phyloP scores from a whole-genome alignment of 1,140 invertebrate genomes.

The Bombus affinis region DNA sequence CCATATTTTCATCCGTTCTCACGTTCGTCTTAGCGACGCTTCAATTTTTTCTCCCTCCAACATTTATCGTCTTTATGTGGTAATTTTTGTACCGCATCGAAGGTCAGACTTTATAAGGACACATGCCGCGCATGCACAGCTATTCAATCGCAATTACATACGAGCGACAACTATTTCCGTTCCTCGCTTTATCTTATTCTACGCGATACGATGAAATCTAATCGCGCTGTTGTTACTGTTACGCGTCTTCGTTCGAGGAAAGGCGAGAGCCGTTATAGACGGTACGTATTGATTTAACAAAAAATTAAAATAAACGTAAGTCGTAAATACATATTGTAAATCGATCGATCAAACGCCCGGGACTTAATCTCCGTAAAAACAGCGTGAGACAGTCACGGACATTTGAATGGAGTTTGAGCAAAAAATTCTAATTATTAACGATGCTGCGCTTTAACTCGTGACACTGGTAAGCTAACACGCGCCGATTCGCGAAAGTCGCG shows the following conservation, averaged over 20 bases:
- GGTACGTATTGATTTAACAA: not conserved
- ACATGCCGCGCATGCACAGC: not conserved
- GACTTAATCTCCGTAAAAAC: not conserved
- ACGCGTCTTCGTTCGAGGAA: not conserved
- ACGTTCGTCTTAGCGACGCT: not conserved
- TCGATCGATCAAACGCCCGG: not conserved
- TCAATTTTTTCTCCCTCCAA: not conserved
- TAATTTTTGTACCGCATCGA: not conserved
- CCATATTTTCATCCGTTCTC: not conserved
- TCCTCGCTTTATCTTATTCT: not conserved
- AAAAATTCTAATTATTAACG: not conserved
- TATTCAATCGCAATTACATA: not conserved
- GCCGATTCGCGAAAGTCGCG: constrained; percentile 3
- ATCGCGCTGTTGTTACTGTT: not conserved
- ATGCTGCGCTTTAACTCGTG: not conserved
- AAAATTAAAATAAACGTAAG: not conserved
- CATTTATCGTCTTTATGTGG: not conserved
- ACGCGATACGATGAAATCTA: not conserved
- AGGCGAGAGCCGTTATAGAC: not conserved
- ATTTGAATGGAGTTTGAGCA: not conserved
- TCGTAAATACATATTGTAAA: no score
- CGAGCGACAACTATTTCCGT: not conserved
- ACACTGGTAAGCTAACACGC: not conserved
- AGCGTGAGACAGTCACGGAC: not conserved
- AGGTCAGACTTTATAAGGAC: not conserved